Base-by-base conservation (phyloP, 2,113 vertebrate genomes). In the Zapus hudsonius region DNA sequence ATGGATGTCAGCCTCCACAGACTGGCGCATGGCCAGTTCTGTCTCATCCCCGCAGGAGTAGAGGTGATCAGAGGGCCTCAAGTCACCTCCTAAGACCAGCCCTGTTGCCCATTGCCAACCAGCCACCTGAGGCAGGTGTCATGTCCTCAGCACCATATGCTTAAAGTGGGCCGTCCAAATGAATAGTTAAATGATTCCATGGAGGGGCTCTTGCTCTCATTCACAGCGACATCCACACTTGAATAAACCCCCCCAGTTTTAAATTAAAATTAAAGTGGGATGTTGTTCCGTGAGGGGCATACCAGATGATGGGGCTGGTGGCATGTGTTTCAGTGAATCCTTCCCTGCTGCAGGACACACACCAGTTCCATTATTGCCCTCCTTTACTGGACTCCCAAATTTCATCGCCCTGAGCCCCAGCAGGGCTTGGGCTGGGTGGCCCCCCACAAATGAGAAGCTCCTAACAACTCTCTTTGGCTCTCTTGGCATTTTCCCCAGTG, bases 1-100 rank as follows among this genome's bases (percentile, higher is more conserved):
- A 0, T 83, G 96, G 55, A 99, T 99, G 97, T 99, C 99, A 0
- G 73, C 96, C 93, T 99, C 99, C 97, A 99, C 99, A 0, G 99
- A 99, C 89, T 98, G 98, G 5, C 99, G 98, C 95, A 99, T 99
- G 87, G 98, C 97, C 97, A 98, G 96, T 96, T 99, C 99, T 0
- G 99, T 98, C 96, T 99, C 99, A 72, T 96, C 99, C 97, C 99
- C 99, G 85, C 29, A 47, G 36, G 66, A 40, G 55, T 10, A 10
- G 12, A 88, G 79, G 85, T 15, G 23, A 55, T 82, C n/a, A 91
- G 94, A 69, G 33, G 73, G 40, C 11, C 17, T n/a, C 63, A 66
- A 2, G 20, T 33, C 64, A 40, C 44, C 15, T 61, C 19, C 33
- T 38, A 57, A 57, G 19, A 79, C 67, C 44, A 79, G 64, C 23